Evolutionary conservation across 2,113 vertebrate species (phyloP).

Genomic region (Pseudonaja textilis): DNA sequence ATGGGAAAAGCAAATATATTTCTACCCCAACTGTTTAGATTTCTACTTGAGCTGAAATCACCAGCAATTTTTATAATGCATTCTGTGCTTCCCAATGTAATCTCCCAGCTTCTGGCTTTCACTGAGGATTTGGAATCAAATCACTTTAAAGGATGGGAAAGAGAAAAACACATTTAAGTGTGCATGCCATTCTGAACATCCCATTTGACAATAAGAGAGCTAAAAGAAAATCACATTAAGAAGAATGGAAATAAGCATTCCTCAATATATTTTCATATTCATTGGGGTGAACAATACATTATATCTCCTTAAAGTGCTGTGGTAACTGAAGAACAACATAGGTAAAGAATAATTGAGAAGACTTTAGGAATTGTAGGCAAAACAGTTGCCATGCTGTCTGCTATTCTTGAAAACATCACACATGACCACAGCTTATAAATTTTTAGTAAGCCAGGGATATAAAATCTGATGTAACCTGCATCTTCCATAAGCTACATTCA

Average conservation of each 20-base stretch:
- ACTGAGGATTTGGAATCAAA: conserved; percentile 54
- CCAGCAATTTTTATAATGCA: conserved; percentile 52
- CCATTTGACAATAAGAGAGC: conserved; percentile 13
- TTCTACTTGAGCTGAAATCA: conserved; percentile 50
- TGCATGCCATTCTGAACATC: background rate
- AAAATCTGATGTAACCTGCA: background rate
- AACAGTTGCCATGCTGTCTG: background rate
- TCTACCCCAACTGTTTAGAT: conserved; percentile 33
- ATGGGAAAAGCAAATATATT: conserved; percentile 49
- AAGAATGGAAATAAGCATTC: background rate
- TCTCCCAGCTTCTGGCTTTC: conserved; percentile 46
- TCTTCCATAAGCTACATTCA: background rate
- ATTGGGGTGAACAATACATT: background rate
- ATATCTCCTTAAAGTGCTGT: background rate
- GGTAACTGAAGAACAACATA: background rate
- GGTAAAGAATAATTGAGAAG: background rate
- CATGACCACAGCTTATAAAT: background rate
- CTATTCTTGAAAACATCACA: background rate
- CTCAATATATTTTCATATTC: background rate
- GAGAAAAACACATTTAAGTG: conserved; percentile 22
- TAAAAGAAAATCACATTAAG: background rate
- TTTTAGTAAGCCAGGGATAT: background rate
- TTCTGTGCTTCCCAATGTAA: conserved; percentile 39
- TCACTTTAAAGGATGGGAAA: conserved; percentile 36
- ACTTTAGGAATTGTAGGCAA: background rate